Conservation (phyloP, 2,888 invertebrate species). For the Silvanus unidentatus region DNA sequence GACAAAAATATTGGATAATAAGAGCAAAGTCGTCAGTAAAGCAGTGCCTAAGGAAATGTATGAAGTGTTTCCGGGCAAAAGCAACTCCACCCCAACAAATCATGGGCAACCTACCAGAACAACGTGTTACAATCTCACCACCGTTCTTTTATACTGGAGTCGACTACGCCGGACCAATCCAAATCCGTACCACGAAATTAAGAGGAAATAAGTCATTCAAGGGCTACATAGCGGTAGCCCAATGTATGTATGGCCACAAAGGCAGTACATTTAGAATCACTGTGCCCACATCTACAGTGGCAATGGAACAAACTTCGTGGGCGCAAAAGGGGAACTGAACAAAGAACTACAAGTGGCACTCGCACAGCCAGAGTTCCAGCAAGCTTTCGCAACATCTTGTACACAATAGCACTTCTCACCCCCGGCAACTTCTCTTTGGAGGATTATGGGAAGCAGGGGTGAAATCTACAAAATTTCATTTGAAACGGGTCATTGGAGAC, state of each 20-base stretch:
- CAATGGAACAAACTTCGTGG: conserved; percentile 34
- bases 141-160: conserved; percentile 17
- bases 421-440: background rate
- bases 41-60: conserved; percentile 5
- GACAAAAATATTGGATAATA: conserved; percentile 13
- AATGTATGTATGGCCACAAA: conserved; percentile 30
- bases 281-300: conserved; percentile 28
- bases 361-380: too few species aligned
- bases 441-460: background rate
- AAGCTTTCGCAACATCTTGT: background rate
- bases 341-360: conserved; percentile 10
- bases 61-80: conserved; percentile 12
- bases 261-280: conserved; percentile 33
- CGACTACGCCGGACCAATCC: conserved; percentile 25
- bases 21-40: conserved; percentile 7
- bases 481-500: conserved; percentile 17
- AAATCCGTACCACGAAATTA: conserved; percentile 12
- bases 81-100: conserved; percentile 5
- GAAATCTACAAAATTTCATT: background rate
- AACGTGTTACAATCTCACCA: conserved; percentile 5
- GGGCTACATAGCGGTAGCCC: too few species aligned
- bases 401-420: too few species aligned
- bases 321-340: conserved; percentile 26
- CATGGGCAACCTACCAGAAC: conserved; percentile 16
- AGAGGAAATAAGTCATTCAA: conserved; percentile 16